These are phyloP conservation scores for Burhinus oedicnemus DNA, from an alignment of 2,113 vertebrate genomes.

Conservation along the genomic window DNA sequence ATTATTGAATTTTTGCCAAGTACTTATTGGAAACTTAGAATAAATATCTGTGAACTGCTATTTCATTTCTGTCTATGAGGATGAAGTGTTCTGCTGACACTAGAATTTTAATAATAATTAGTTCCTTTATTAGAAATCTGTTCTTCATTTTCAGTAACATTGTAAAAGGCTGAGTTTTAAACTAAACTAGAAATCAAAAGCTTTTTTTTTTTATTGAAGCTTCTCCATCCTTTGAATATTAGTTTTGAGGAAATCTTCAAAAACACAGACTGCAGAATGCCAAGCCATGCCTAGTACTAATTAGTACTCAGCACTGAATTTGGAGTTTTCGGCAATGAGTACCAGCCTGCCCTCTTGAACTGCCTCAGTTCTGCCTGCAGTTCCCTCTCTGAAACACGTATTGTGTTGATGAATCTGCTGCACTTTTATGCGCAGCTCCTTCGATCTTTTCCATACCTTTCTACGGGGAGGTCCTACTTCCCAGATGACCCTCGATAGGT, in stretches of 20 bases:
- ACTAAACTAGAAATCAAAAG: conserved; percentile 67
- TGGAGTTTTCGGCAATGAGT: not conserved
- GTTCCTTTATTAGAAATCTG: conserved; percentile 65
- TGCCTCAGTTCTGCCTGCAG: conserved; percentile 25
- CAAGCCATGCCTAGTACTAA: conserved; percentile 41
- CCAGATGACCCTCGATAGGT: not conserved
- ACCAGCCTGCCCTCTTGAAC: conserved; percentile 42
- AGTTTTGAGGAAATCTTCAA: conserved; percentile 74
- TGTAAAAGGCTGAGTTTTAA: conserved; percentile 55
- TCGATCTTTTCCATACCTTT: not conserved
- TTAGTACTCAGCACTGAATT: conserved; percentile 58
- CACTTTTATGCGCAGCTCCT: conserved; percentile 37
- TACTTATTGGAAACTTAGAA: conserved; percentile 69
- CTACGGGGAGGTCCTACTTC: not conserved
- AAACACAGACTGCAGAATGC: conserved; percentile 58
- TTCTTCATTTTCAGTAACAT: conserved; percentile 45
- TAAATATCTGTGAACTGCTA: conserved; percentile 71
- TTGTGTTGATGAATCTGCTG: conserved; percentile 55
- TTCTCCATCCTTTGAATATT: conserved; percentile 51
- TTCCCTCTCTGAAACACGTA: conserved; percentile 28
- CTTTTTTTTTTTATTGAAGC: conserved; percentile 46
- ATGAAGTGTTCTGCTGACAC: conserved; percentile 59
- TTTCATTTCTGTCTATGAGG: conserved; percentile 68
- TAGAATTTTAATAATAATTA: conserved; percentile 71
- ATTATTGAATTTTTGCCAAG: conserved; percentile 76